These are phyloP conservation scores for Nematopogon swammerdamellus DNA, from an alignment of 2,888 invertebrate genomes.

Conservation along the genomic window DNA sequence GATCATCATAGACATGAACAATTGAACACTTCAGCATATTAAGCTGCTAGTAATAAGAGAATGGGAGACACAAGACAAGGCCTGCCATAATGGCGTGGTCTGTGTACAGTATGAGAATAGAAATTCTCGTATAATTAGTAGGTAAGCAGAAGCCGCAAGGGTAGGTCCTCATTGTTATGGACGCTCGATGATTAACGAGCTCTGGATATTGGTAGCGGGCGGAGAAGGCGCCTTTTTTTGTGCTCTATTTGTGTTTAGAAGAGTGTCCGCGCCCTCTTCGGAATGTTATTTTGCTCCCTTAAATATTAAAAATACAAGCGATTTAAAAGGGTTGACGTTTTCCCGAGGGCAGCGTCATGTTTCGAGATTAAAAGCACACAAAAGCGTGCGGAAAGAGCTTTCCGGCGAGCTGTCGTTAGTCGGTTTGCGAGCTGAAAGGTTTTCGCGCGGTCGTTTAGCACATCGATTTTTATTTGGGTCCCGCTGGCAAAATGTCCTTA, in stretches of 20 bases:
- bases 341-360: not conserved
- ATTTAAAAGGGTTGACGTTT: not conserved
- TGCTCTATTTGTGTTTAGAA: not conserved
- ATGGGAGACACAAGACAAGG: too few species aligned
- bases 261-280: not conserved
- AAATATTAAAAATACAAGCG: not conserved
- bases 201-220: not conserved
- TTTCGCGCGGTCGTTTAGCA: too few species aligned
- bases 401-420: too few species aligned
- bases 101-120: not conserved
- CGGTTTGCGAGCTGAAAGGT: too few species aligned
- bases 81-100: not conserved
- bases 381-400: not conserved
- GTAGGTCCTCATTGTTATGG: not conserved
- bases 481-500: too few species aligned
- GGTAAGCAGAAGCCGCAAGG: not conserved
- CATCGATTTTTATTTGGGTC: too few species aligned
- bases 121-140: not conserved
- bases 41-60: too few species aligned
- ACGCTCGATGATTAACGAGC: not conserved
- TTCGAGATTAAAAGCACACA: not conserved
- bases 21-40: too few species aligned
- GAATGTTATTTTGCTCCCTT: not conserved
- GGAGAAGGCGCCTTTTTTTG: not conserved
- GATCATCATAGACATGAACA: too few species aligned